Percentiles rank a stretch among this genome's conserved stretches.
Evolutionary conservation across 2,113 vertebrate genomes (phyloP).

Genomic region (Eulacestoma nigropectus): DNA sequence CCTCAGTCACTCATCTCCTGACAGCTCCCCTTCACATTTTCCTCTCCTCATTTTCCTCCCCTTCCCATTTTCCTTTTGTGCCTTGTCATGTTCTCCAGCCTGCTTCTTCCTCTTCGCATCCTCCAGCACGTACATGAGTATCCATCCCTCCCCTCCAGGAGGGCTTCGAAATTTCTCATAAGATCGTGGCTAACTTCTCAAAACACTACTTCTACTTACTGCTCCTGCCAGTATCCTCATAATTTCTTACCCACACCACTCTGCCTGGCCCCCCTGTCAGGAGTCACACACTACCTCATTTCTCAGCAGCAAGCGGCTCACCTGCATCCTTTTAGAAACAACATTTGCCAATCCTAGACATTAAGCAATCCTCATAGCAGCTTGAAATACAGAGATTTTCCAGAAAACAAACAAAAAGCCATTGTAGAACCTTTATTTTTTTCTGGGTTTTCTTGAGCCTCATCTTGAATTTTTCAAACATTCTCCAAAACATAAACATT

Average conservation of each 20-base stretch:
- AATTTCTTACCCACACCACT: neutral
- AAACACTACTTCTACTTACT: neutral
- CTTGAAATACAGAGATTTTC: neutral
- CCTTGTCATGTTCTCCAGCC: neutral
- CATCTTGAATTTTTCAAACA: neutral
- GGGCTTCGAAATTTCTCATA: neutral
- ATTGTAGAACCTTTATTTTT: neutral
- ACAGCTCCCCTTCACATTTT: neutral
- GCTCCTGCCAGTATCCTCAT: neutral
- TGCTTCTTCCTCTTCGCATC: neutral
- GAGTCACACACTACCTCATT: neutral
- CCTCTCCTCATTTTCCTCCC: neutral
- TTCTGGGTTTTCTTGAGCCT: neutral
- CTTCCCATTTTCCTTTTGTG: neutral
- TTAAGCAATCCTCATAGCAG: neutral
- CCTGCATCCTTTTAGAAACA: neutral
- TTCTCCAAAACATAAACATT: neutral
- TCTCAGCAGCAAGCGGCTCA: neutral
- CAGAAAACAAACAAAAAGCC: neutral
- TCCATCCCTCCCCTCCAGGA: neutral
- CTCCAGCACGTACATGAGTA: rapidly evolving
- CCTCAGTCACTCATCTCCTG: neutral
- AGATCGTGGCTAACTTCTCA: neutral
- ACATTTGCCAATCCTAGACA: neutral
- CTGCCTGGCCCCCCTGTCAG: neutral